Base-by-base conservation (phyloP, 2,888 invertebrate species). In the Pseudococcus jackbeardsleyi region DNA sequence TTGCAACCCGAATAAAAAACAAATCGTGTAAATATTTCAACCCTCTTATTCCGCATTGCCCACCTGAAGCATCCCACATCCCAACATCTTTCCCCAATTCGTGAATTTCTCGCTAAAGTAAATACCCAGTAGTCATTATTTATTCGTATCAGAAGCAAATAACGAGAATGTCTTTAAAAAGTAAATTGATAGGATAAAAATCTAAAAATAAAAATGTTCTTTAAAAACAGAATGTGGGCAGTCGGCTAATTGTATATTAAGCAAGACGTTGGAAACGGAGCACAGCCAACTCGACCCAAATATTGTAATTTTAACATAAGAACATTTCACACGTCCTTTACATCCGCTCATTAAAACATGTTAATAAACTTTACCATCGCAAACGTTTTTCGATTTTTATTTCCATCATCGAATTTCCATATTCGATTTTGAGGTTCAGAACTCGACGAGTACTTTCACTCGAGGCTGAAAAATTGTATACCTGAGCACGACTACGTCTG, bases 121-220 rank as follows among this genome's bases (percentile, higher is more conserved):
- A 72, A 72, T 72, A 72, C 33, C 68, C 3, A 72, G 17, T 33
- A 68, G 17, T 72, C 15, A 33, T 72, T 72, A 72, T 72, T 72
- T 72, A 72, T 72, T 72, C 46, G 46, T 85, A 85, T 85, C 50
- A 85, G 84, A 26, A 59, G 54, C 84, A 33, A 85, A 85, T 85
- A 59, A 85, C 54, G 50, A 86, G 86, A 86, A 86, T 86, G 86
- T 72, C 46, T 72, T 86, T 68, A 72, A 82, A 46, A 88, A 82
- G 88, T 88, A 88, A 88, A 82, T 88, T 82, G 88, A 88, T 88
- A 79, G 88, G 48, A 88, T 82, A 88, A 88, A 88, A 88, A 88
- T 88, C 79, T 88, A 88, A 88, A 88, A 88, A 88, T 82, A 88
- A 88, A 88, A 68, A 86, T 42, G 79, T 72, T 87, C 72, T 54